These are phyloP conservation scores for Drosophila melanica DNA, from an alignment of 1,140 invertebrate genomes.

Conservation along the genomic window DNA sequence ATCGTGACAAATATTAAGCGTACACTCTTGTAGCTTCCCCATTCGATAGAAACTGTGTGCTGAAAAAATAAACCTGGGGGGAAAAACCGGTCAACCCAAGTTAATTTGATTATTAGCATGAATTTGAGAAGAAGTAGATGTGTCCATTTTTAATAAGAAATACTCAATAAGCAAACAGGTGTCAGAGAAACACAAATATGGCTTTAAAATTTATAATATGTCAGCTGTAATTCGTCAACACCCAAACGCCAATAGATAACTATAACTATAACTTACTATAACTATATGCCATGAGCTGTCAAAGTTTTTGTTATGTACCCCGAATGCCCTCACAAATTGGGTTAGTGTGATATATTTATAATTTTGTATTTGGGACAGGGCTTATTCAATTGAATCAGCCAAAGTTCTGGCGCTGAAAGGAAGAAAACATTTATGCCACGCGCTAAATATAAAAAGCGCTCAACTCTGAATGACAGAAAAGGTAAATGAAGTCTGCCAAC, in stretches of 20 bases:
- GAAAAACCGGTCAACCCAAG: constrained; percentile 48
- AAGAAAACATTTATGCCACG: constrained; percentile 42
- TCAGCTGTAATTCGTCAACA: constrained; percentile 19
- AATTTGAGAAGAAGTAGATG: constrained; percentile 25
- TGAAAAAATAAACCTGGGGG: constrained; percentile 9
- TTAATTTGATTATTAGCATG: constrained; percentile 39
- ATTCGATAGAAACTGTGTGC: constrained; percentile 17
- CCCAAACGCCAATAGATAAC: constrained; percentile 10
- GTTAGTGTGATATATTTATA: constrained; percentile 43
- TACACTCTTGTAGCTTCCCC: constrained; percentile 13
- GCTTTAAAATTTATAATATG: neutral
- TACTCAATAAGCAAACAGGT: constrained; percentile 7
- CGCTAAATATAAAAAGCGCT: constrained; percentile 43
- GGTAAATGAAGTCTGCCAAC: constrained; percentile 6
- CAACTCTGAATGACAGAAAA: constrained; percentile 20
- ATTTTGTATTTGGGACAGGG: neutral
- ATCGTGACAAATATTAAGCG: neutral
- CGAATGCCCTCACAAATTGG: constrained; percentile 34
- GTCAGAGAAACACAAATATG: neutral
- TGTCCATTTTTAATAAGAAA: constrained; percentile 27
- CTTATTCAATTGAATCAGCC: constrained; percentile 1
- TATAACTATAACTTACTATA: neutral
- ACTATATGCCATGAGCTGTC: constrained; percentile 6
- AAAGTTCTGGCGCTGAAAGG: constrained; percentile 26
- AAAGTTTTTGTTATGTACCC: neutral